These are phyloP conservation scores for Anarrhichthys ocellatus DNA, from an alignment of 2,113 vertebrate species.

Conservation along the genomic window DNA sequence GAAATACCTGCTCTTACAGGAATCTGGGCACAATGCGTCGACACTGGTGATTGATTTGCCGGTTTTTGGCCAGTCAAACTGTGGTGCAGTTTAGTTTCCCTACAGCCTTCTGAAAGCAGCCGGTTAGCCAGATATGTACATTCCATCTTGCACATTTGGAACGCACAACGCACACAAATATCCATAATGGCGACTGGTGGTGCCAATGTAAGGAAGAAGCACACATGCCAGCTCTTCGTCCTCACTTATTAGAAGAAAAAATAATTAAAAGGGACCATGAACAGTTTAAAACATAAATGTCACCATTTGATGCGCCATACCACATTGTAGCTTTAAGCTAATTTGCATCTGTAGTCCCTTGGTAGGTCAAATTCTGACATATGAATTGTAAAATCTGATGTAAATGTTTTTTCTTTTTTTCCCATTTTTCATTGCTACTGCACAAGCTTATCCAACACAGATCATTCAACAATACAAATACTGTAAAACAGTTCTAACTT, in stretches of 20 bases:
- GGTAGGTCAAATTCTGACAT: neutral
- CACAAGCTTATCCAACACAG: neutral
- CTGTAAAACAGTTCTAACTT: neutral
- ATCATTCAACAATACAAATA: neutral
- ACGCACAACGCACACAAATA: neutral
- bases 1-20: neutral
- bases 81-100: neutral
- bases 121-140: neutral
- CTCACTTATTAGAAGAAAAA: too few relatives aligned
- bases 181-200: neutral
- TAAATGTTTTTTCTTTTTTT: neutral
- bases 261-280: too few relatives aligned
- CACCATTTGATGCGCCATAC: neutral
- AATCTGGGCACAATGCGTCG: neutral
- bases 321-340: neutral
- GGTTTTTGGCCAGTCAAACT: neutral
- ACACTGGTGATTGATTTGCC: neutral
- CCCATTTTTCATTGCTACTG: neutral
- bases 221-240: too few relatives aligned
- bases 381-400: neutral
- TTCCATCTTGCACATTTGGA: neutral
- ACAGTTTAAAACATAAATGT: too few relatives aligned
- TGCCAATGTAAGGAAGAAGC: neutral
- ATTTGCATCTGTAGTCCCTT: neutral
- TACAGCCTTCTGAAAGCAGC: neutral